Percentiles rank a stretch among this genome's conserved stretches.
phyloP scores from a whole-genome alignment of 2,888 invertebrate genomes.

The Hemithea aestivaria region DNA sequence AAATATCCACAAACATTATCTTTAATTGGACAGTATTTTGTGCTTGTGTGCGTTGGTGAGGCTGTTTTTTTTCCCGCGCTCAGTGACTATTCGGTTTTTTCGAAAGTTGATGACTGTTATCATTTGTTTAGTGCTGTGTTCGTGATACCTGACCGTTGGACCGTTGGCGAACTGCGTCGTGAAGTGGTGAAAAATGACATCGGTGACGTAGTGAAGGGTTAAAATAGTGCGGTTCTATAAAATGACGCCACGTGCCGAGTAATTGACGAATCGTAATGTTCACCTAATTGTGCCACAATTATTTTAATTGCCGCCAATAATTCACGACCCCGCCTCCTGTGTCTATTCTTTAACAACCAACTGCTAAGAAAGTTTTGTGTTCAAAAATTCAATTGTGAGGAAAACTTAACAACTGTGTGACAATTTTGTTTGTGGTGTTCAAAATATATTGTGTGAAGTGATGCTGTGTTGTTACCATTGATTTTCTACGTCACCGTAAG shows the following conservation, averaged over 20 bases:
- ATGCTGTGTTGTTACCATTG: conserved; percentile 58
- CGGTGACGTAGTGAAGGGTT: conserved; percentile 59
- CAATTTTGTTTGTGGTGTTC: conserved; percentile 44
- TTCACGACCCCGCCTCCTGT: conserved; percentile 41
- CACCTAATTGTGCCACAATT: conserved; percentile 62
- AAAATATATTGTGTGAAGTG: conserved; percentile 59
- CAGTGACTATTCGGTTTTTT: conserved; percentile 72
- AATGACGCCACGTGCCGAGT: conserved; percentile 66
- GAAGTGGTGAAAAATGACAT: conserved; percentile 64
- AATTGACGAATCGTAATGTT: conserved; percentile 60
- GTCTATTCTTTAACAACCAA: conserved; percentile 31
- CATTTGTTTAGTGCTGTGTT: conserved; percentile 65
- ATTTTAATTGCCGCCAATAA: conserved; percentile 60
- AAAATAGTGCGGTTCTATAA: conserved; percentile 35
- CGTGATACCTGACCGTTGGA: conserved; percentile 47
- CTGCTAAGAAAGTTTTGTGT: conserved; percentile 25
- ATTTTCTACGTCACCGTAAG: conserved; percentile 58
- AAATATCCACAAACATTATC: conserved; percentile 79
- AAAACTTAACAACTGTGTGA: conserved; percentile 46
- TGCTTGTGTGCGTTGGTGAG: conserved; percentile 68
- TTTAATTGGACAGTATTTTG: conserved; percentile 78
- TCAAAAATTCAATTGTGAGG: conserved; percentile 36
- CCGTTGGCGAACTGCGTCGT: conserved; percentile 33
- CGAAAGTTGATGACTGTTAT: conserved; percentile 72
- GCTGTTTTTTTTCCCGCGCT: conserved; percentile 55